These are phyloP conservation scores for Apostichopus californicus DNA, from an alignment of 35 echinoderm and acorn worm genomes.

Conservation along the genomic window DNA sequence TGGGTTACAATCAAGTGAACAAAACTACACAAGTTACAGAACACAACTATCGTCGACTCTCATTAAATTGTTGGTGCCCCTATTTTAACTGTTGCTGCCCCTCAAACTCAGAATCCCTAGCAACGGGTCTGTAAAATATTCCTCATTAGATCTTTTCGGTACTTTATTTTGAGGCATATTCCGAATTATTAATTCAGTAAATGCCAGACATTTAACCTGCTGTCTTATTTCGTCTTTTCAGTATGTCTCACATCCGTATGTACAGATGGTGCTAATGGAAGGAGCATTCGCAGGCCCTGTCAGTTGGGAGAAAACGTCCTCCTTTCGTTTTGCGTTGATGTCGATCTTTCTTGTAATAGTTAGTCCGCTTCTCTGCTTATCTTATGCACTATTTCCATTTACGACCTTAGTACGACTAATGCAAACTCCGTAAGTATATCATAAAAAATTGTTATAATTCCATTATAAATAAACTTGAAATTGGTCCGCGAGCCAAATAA, in stretches of 20 bases:
- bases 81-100: too few species aligned
- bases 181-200: too few species aligned
- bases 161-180: too few species aligned
- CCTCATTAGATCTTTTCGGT: too few species aligned
- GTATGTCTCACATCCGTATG: conserved; percentile 50
- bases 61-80: too few species aligned
- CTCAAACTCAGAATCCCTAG: too few species aligned
- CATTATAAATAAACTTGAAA: not conserved
- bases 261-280: conserved; percentile 26
- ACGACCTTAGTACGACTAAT: conserved; percentile 23
- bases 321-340: not conserved
- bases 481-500: too few species aligned
- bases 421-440: conserved; percentile 45
- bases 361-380: not conserved
- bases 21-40: too few species aligned
- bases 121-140: too few species aligned
- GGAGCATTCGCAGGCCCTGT: conserved; percentile 39
- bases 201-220: too few species aligned
- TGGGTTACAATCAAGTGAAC: too few species aligned
- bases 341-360: conserved; percentile 7
- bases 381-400: conserved; percentile 42
- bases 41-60: too few species aligned
- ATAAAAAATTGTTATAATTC: not conserved
- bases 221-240: not conserved
- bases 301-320: conserved; percentile 1